Conservation (phyloP, 2,797 vertebrate species). For the Danionella dracula region DNA sequence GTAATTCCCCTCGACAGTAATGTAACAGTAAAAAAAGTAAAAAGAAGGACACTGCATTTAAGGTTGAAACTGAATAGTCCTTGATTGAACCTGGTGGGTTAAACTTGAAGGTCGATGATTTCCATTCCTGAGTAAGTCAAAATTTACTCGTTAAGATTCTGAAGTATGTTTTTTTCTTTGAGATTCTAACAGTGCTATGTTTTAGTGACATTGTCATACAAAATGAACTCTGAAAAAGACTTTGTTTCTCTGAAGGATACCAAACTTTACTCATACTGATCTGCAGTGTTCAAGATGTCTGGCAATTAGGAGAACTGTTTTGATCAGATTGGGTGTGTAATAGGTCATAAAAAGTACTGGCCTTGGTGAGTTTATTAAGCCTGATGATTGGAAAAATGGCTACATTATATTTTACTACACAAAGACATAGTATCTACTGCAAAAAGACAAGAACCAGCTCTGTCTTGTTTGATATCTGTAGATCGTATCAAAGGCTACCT, state of each 20-base stretch:
- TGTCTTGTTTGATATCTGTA: neutral
- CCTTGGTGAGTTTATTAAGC: neutral
- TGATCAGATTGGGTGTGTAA: neutral
- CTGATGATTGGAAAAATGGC: neutral
- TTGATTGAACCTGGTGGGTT: too few species aligned
- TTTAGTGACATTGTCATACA: neutral
- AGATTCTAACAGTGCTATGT: neutral
- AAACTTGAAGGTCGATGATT: too few species aligned
- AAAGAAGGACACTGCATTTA: too few species aligned
- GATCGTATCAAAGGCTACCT: neutral
- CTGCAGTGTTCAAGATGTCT: constrained; percentile 3
- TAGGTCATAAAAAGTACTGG: neutral
- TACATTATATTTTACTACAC: neutral
- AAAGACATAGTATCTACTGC: neutral
- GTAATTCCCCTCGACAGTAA: too few species aligned
- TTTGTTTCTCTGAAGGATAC: too few species aligned
- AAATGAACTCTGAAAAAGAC: neutral
- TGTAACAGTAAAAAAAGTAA: too few species aligned
- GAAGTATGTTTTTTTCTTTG: too few species aligned
- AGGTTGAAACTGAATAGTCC: too few species aligned
- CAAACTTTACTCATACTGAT: too few species aligned
- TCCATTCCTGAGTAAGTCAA: too few species aligned
- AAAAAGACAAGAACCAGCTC: neutral
- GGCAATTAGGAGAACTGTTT: neutral
- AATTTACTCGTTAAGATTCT: too few species aligned